Evolutionary conservation across 2,797 vertebrate species (phyloP).

Genomic region (Crocodylus rhombifer): DNA sequence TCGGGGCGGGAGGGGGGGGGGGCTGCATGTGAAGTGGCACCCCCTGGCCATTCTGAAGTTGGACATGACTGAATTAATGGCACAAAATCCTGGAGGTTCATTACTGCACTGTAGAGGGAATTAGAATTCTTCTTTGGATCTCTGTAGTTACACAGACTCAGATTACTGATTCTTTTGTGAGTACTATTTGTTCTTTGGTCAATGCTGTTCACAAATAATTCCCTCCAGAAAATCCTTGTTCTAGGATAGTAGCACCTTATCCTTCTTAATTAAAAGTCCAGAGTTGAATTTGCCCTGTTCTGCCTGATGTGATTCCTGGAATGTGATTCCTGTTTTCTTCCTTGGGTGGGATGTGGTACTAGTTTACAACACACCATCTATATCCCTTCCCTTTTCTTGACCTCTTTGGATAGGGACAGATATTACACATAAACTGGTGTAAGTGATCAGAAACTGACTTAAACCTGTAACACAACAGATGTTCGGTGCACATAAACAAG

Average conservation of each 20-base stretch:
- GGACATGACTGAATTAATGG: not conserved
- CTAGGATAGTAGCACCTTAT: not conserved
- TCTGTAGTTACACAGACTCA: not conserved
- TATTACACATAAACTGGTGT: too few relatives aligned
- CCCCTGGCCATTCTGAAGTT: too few relatives aligned
- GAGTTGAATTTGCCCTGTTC: not conserved
- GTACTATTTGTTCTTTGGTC: rapidly evolving
- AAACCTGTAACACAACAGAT: too few relatives aligned
- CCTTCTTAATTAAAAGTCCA: rapidly evolving
- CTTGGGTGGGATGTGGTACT: too few relatives aligned
- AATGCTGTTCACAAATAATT: not conserved
- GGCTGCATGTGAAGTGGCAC: too few relatives aligned
- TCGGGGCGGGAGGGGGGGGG: too few relatives aligned
- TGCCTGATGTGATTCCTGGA: not conserved
- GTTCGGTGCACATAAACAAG: too few relatives aligned
- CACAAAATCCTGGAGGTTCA: not conserved
- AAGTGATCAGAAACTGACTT: too few relatives aligned
- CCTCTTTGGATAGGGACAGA: too few relatives aligned
- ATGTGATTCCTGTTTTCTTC: not conserved
- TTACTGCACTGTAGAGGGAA: too few relatives aligned
- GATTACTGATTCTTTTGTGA: rapidly evolving
- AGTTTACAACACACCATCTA: not conserved
- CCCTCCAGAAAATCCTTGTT: not conserved
- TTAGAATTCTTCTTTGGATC: not conserved
- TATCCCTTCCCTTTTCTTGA: too few relatives aligned